A percentile compares a stretch with the other conserved stretches of the same genome.
Evolutionary conservation across 2,888 invertebrate species (phyloP).

Genomic region (Cryptocheilus praepositus): DNA sequence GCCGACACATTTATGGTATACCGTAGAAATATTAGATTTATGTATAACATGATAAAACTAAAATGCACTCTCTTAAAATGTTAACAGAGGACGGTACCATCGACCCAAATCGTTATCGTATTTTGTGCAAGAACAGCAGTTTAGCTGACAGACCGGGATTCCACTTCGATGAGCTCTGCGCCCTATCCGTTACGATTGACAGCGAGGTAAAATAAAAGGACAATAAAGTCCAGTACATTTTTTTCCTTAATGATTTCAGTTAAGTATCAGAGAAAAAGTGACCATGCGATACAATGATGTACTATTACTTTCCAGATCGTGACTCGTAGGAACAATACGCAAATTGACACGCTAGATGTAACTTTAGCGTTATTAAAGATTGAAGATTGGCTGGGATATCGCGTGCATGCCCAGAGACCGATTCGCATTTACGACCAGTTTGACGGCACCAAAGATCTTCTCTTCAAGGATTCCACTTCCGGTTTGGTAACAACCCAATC

Average conservation of each 20-base stretch:
- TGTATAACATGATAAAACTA: too few relatives aligned
- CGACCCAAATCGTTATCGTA: conserved; percentile 73
- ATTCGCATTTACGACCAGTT: conserved; percentile 79
- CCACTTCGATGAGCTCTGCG: conserved; percentile 76
- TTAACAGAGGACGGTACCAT: conserved; percentile 6
- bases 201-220: conserved; percentile 77
- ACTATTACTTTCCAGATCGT: conserved; percentile 58
- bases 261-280: too few relatives aligned
- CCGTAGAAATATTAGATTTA: too few relatives aligned
- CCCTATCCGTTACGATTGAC: conserved; percentile 79
- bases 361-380: conserved; percentile 74
- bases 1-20: too few relatives aligned
- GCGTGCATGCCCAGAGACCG: conserved; percentile 67
- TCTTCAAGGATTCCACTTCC: conserved; percentile 81
- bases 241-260: too few relatives aligned
- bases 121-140: conserved; percentile 80
- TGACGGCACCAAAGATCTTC: conserved; percentile 76
- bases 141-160: conserved; percentile 76
- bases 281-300: too few relatives aligned
- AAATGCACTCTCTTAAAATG: too few relatives aligned
- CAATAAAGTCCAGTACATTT: too few relatives aligned
- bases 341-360: conserved; percentile 50
- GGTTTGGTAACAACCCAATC: conserved; percentile 76
- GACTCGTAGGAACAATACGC: conserved; percentile 47
- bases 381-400: conserved; percentile 77